phyloP scores from a whole-genome alignment of 2,113 vertebrate genomes.

The Narcine bancroftii region DNA sequence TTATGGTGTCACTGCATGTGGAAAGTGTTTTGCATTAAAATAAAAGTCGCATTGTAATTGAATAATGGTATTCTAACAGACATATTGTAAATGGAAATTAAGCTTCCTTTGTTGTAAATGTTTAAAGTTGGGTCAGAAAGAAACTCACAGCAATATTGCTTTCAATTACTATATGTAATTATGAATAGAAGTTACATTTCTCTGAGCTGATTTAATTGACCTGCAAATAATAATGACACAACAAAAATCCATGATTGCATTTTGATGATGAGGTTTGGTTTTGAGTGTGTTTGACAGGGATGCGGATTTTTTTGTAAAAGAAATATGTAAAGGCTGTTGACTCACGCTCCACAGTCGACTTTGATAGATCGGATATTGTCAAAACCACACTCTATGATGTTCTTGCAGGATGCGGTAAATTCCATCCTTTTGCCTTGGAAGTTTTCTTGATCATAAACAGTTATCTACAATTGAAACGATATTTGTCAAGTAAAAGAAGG shows the following conservation, averaged over 20 bases:
- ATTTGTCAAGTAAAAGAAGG: not conserved
- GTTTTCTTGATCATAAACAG: constrained; percentile 87
- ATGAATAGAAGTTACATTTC: not conserved
- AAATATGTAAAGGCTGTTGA: constrained; percentile 42
- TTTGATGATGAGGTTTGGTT: not conserved
- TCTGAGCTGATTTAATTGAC: not conserved
- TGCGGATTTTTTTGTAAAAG: not conserved
- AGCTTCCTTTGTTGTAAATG: not conserved
- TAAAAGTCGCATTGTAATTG: not conserved
- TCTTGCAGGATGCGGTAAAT: constrained; percentile 80
- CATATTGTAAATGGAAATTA: not conserved
- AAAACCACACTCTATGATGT: constrained; percentile 76
- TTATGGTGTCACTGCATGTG: not conserved
- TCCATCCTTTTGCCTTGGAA: constrained; percentile 90
- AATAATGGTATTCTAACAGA: not conserved
- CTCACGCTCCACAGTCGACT: constrained; percentile 90
- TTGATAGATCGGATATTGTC: constrained; percentile 84
- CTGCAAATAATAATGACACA: not conserved
- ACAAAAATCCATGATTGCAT: not conserved
- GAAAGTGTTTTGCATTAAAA: not conserved
- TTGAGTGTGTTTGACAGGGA: not conserved
- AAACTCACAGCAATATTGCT: not conserved
- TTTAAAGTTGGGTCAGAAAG: not conserved
- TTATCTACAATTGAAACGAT: constrained; percentile 65
- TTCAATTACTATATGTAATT: not conserved